Evolutionary conservation across 2,797 vertebrate species (phyloP).

Genomic region (Scomberomorus guttatus): DNA sequence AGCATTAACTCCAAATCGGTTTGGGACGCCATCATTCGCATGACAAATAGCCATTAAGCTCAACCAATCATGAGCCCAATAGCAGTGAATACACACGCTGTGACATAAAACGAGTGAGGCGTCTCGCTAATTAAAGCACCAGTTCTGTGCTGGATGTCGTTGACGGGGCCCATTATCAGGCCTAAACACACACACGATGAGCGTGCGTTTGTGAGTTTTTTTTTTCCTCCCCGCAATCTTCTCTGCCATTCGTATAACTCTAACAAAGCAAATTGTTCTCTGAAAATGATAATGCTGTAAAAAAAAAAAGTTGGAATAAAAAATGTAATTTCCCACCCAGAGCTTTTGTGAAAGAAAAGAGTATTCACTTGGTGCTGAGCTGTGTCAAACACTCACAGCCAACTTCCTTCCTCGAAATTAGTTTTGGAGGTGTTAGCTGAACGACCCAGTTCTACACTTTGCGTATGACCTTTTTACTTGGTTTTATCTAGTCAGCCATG

Average conservation of each 20-base stretch:
- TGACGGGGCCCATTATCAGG: slow-evolving; percentile 76
- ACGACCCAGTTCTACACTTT: slow-evolving; percentile 40
- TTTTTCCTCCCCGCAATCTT: slow-evolving; percentile 48
- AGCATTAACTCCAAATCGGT: slow-evolving; percentile 72
- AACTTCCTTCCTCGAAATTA: slow-evolving; percentile 56
- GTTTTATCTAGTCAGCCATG: slow-evolving; percentile 8
- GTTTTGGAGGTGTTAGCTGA: slow-evolving; percentile 50
- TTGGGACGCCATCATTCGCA: slow-evolving; percentile 62
- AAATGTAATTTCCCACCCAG: slow-evolving; percentile 57
- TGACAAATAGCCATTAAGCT: slow-evolving; percentile 81
- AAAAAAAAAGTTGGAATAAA: slow-evolving; percentile 53
- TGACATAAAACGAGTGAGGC: slow-evolving; percentile 72
- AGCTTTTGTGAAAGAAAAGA: slow-evolving; percentile 61
- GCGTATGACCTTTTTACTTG: neutral
- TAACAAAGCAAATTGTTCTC: slow-evolving; percentile 77
- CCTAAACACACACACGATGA: slow-evolving; percentile 67
- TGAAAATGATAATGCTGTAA: slow-evolving; percentile 74
- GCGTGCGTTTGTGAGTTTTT: slow-evolving; percentile 41
- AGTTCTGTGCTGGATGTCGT: slow-evolving; percentile 57
- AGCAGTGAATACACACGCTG: slow-evolving; percentile 49
- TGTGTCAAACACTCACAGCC: slow-evolving; percentile 51
- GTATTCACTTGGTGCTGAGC: slow-evolving; percentile 41
- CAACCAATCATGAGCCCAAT: slow-evolving; percentile 65
- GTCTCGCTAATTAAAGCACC: slow-evolving; percentile 74
- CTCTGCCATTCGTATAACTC: slow-evolving; percentile 57